Evolutionary conservation across 2,113 vertebrate genomes (phyloP).

Genomic region (Chascanopsetta lugubris): DNA sequence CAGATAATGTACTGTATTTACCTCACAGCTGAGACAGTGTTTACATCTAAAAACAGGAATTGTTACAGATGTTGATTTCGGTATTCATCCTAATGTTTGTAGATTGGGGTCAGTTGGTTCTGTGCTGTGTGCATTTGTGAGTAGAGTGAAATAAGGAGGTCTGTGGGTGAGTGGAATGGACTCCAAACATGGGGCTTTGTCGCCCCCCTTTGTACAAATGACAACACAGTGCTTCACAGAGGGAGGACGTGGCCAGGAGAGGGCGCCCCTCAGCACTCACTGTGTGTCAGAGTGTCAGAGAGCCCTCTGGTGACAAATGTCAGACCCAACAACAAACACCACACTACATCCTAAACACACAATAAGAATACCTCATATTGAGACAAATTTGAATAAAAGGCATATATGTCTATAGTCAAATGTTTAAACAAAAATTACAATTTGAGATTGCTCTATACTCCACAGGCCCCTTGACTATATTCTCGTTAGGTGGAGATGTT

Average conservation of each 20-base stretch:
- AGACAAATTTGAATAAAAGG: neutral
- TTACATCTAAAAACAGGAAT: too few species aligned
- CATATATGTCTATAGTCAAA: neutral
- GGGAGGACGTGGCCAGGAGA: neutral
- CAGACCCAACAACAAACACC: slow-evolving; percentile 10
- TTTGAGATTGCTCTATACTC: too few species aligned
- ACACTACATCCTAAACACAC: neutral
- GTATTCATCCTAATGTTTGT: neutral
- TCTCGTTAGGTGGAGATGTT: too few species aligned
- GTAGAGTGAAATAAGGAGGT: neutral
- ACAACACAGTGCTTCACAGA: slow-evolving; percentile 15
- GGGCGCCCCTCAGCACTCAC: neutral
- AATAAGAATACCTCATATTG: too few species aligned
- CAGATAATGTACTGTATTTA: too few species aligned
- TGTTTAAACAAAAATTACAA: neutral
- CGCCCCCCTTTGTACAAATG: slow-evolving; percentile 45
- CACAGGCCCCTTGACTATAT: too few species aligned
- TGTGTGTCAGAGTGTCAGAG: slow-evolving; percentile 22
- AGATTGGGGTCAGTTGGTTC: neutral
- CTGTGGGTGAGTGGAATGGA: neutral
- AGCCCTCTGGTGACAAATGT: slow-evolving; percentile 45
- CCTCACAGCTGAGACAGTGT: too few species aligned
- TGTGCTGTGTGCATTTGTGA: neutral
- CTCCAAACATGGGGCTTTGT: slow-evolving; percentile 33
- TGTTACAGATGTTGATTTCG: neutral